Conservation (phyloP, 2,113 vertebrate genomes). For the Gasterosteus nipponicus region DNA sequence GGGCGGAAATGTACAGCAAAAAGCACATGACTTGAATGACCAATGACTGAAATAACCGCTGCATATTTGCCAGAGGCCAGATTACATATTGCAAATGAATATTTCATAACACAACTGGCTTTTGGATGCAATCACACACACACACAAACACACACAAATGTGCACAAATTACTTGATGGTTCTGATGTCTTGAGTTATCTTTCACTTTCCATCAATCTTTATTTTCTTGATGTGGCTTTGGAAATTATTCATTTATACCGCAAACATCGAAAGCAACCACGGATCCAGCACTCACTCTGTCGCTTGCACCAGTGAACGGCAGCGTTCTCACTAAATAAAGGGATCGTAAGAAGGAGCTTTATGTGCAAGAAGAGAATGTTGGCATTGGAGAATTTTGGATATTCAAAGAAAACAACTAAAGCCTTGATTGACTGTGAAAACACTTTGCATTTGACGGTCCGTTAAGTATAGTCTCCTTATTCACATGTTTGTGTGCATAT, state of each 20-base stretch:
- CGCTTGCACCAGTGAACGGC: neutral
- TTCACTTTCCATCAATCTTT: neutral
- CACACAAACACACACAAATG: neutral
- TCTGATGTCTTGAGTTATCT: neutral
- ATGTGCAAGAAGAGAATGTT: neutral
- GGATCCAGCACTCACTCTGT: neutral
- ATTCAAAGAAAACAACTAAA: neutral
- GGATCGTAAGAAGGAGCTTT: neutral
- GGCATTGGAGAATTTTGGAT: neutral
- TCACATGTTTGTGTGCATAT: too few species aligned
- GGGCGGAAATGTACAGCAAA: neutral
- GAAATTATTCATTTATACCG: neutral
- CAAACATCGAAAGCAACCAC: neutral
- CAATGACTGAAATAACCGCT: neutral
- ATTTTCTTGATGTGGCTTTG: neutral
- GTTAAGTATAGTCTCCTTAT: too few species aligned
- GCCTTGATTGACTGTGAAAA: neutral
- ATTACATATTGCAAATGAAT: conserved; percentile 6
- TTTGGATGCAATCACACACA: neutral
- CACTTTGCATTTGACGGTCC: too few species aligned
- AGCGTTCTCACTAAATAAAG: neutral
- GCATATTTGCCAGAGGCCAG: neutral
- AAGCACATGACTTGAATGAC: neutral
- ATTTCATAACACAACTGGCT: conserved; percentile 10
- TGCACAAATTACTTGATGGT: neutral